phyloP scores from a whole-genome alignment of 2,113 vertebrate genomes.

The Oenanthe oenanthe region DNA sequence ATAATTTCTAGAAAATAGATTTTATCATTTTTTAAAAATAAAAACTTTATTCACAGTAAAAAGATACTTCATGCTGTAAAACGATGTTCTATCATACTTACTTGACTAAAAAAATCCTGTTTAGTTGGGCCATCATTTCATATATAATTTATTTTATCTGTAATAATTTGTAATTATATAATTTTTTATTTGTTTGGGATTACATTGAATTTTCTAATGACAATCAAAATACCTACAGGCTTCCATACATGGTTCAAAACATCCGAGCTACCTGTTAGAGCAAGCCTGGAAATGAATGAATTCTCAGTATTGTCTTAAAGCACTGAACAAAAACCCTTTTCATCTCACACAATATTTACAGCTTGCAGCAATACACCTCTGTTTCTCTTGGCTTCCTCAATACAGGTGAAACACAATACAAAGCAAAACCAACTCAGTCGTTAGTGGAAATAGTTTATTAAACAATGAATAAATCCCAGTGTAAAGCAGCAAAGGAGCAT shows the following conservation, averaged over 20 bases:
- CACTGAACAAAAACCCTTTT: neutral
- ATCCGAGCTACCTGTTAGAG: neutral
- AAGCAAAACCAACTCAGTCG: neutral
- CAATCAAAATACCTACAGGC: neutral
- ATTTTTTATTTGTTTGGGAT: neutral
- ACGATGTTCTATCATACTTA: neutral
- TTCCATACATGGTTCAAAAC: neutral
- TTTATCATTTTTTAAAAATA: neutral
- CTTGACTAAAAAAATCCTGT: neutral
- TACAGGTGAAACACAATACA: neutral
- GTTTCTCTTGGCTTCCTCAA: neutral
- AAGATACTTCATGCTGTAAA: neutral
- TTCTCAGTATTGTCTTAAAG: neutral
- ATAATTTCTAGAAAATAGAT: neutral
- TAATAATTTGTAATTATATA: neutral
- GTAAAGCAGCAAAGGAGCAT: neutral
- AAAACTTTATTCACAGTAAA: neutral
- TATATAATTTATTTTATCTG: neutral
- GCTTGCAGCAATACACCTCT: neutral
- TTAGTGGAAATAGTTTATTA: neutral
- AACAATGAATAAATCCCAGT: rapidly evolving
- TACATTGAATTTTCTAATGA: neutral
- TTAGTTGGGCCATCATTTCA: neutral
- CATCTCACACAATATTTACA: neutral
- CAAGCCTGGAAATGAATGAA: neutral